A percentile compares a stretch with the other conserved stretches of the same genome.
Conservation (phyloP, 2,888 invertebrate genomes). For the Coremacera marginata region DNA sequence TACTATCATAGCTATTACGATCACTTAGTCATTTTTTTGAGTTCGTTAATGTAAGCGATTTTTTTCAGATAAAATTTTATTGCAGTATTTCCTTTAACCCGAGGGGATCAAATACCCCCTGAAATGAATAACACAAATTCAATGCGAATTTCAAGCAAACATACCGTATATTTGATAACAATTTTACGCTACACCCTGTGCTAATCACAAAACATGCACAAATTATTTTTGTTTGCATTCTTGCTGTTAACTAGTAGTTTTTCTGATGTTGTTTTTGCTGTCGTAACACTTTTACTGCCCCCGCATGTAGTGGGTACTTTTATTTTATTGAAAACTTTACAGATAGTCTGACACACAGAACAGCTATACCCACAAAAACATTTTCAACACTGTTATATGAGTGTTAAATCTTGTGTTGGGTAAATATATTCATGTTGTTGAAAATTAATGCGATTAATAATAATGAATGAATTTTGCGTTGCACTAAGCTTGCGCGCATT, state of each 20-base stretch:
- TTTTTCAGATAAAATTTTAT: too few relatives aligned
- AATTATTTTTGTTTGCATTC: conserved; percentile 15
- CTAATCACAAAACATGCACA: not conserved
- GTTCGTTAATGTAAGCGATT: too few relatives aligned
- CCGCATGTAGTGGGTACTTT: not conserved
- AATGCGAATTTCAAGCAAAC: too few relatives aligned
- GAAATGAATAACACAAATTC: too few relatives aligned
- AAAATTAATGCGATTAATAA: conserved; percentile 31
- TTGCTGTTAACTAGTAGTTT: not conserved
- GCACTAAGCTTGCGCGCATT: not conserved
- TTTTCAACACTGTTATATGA: not conserved
- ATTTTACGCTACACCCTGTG: not conserved
- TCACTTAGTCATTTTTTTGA: too few relatives aligned
- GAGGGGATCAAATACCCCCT: too few relatives aligned
- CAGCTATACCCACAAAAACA: not conserved
- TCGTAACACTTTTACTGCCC: not conserved
- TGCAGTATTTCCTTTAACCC: too few relatives aligned
- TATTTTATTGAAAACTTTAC: not conserved
- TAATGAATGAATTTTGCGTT: conserved; percentile 14
- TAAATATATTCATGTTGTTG: conserved; percentile 32
- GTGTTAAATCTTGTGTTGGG: not conserved
- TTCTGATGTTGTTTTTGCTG: not conserved
- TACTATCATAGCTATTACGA: too few relatives aligned
- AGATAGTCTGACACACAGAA: not conserved
- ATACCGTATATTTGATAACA: too few relatives aligned